phyloP scores from a whole-genome alignment of 1,140 invertebrate species.

The Lordiphosa stackelbergi region DNA sequence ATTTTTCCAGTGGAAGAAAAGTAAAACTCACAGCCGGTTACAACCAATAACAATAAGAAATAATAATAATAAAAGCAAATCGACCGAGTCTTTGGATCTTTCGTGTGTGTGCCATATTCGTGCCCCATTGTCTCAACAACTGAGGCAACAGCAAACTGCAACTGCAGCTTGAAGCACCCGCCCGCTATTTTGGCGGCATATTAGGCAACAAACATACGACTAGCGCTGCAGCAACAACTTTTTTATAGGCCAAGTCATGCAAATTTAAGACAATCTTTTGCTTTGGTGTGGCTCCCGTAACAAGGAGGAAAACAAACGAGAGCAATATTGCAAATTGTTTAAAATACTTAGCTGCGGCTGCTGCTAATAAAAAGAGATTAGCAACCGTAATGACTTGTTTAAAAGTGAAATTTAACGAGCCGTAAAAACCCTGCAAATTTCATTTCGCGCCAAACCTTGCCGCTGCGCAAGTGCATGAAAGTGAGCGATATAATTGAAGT shows the following conservation, averaged over 20 bases:
- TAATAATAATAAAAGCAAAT: constrained; percentile 38
- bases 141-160: constrained; percentile 18
- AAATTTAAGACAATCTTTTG: constrained; percentile 52
- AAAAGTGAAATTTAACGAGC: constrained; percentile 36
- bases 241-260: constrained; percentile 62
- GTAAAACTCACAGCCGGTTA: constrained; percentile 4
- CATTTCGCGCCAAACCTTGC: constrained; percentile 8
- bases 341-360: constrained; percentile 14
- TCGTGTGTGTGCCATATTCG: constrained; percentile 32
- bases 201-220: constrained; percentile 51
- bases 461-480: constrained; percentile 29
- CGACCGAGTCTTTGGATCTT: too few relatives aligned
- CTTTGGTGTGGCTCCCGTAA: constrained; percentile 33
- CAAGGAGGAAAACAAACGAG: constrained; percentile 20
- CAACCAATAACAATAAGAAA: constrained; percentile 22
- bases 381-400: constrained; percentile 42
- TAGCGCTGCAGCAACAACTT: constrained; percentile 18
- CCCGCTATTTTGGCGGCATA: constrained; percentile 62
- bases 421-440: constrained; percentile 39
- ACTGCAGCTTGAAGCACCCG: constrained; percentile 39
- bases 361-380: constrained; percentile 39
- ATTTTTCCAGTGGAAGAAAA: constrained; percentile 1
- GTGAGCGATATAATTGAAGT: constrained; percentile 11
- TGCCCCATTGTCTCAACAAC: constrained; percentile 49
- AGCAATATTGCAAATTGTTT: constrained; percentile 16